phyloP scores from a whole-genome alignment of 2,113 vertebrate species.

The Jacana jacana region DNA sequence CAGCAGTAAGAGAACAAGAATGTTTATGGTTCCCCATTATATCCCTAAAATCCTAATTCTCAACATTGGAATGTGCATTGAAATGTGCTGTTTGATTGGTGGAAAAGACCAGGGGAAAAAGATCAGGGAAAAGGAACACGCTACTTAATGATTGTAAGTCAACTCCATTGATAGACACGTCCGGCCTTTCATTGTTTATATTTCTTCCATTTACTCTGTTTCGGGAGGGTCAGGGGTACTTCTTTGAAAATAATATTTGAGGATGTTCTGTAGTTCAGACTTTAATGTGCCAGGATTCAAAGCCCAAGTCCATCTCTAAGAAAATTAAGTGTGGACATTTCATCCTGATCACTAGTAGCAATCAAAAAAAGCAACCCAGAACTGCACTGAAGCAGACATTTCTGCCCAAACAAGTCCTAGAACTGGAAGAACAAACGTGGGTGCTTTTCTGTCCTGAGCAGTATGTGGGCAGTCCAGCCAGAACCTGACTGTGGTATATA shows the following conservation, averaged over 20 bases:
- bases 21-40: neutral
- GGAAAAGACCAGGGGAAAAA: neutral
- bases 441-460: neutral
- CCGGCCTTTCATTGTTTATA: neutral
- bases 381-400: neutral
- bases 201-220: neutral
- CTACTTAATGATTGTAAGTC: neutral
- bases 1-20: neutral
- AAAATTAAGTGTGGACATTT: neutral
- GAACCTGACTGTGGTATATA: neutral
- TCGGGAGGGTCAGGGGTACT: fast-evolving
- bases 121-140: neutral
- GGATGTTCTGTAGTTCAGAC: neutral
- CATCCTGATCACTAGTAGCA: neutral
- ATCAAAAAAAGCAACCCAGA: neutral
- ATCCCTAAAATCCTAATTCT: neutral
- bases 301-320: neutral
- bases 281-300: neutral
- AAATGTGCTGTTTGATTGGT: neutral
- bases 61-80: neutral
- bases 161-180: neutral
- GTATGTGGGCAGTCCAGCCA: neutral
- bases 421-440: slow-evolving; percentile 11
- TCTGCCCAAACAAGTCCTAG: slow-evolving; percentile 4
- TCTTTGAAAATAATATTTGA: neutral